phyloP scores from a whole-genome alignment of 23 tunicate genomes.

The Aplidium turbinatum region DNA sequence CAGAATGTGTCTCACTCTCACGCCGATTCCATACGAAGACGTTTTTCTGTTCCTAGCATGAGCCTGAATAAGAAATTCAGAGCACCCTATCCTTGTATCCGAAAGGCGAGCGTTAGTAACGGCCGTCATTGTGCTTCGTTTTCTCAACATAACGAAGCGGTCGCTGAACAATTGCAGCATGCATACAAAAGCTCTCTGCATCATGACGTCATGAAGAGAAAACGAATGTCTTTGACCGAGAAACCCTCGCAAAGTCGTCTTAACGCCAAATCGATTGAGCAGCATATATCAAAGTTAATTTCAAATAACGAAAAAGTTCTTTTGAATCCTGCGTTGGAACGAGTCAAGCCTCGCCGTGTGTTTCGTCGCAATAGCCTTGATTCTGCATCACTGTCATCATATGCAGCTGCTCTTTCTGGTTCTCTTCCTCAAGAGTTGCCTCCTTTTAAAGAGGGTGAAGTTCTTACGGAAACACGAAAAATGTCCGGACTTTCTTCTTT shows the following conservation, averaged over 20 bases:
- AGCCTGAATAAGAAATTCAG: conserved; percentile 25
- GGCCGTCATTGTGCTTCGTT: too few relatives aligned
- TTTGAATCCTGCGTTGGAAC: conserved; percentile 59
- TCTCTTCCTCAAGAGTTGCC: conserved; percentile 8
- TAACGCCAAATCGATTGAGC: conserved; percentile 65
- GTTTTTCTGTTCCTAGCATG: conserved; percentile 30
- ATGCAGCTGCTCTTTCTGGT: conserved; percentile 13
- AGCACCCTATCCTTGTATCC: conserved; percentile 14
- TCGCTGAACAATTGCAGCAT: too few relatives aligned
- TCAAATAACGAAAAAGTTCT: conserved; percentile 86
- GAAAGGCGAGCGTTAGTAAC: too few relatives aligned
- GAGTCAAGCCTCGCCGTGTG: conserved; percentile 84
- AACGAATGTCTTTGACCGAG: background rate
- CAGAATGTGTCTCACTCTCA: conserved; percentile 9
- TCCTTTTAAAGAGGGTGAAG: background rate
- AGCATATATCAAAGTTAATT: conserved; percentile 68
- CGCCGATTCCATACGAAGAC: conserved; percentile 13
- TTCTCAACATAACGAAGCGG: too few relatives aligned
- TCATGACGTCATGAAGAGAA: too few relatives aligned
- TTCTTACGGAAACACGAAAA: background rate
- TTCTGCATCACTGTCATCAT: conserved; percentile 63
- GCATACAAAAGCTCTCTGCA: too few relatives aligned
- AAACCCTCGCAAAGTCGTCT: conserved; percentile 19
- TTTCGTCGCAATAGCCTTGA: conserved; percentile 73
- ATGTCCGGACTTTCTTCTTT: background rate